Evolutionary conservation across 2,797 vertebrate genomes (phyloP).

Genomic region (Anableps anableps): DNA sequence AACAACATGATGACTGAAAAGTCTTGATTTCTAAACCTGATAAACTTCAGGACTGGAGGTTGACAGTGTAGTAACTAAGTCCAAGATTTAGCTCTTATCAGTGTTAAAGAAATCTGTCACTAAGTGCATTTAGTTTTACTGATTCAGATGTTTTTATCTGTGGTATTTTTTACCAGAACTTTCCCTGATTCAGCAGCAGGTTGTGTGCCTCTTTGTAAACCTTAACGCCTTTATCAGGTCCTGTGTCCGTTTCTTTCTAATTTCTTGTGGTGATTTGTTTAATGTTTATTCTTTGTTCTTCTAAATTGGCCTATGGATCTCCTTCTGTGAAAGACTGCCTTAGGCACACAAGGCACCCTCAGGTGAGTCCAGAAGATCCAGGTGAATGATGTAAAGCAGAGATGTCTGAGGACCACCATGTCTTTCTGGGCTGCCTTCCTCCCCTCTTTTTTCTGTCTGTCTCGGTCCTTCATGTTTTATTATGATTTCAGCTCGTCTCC

Average conservation of each 20-base stretch:
- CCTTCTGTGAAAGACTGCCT: constrained; percentile 19
- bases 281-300: not conserved
- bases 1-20: too few species aligned
- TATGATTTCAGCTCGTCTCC: constrained; percentile 31
- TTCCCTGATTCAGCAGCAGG: not conserved
- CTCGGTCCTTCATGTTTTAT: constrained; percentile 40
- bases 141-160: not conserved
- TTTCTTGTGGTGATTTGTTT: not conserved
- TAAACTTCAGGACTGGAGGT: not conserved
- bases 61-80: not conserved
- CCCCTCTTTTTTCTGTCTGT: constrained; percentile 52
- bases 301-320: not conserved
- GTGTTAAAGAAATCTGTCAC: not conserved
- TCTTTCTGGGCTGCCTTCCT: constrained; percentile 69
- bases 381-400: constrained; percentile 62
- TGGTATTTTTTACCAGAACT: not conserved
- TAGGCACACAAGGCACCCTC: constrained; percentile 16
- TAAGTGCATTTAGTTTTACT: not conserved
- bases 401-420: constrained; percentile 79
- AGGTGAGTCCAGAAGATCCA: constrained; percentile 21
- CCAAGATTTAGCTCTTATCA: not conserved
- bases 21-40: too few species aligned
- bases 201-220: not conserved
- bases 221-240: not conserved
- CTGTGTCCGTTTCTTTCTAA: not conserved